Base-by-base conservation (phyloP, 2,888 invertebrate genomes). In the Eupithecia subfuscata region DNA sequence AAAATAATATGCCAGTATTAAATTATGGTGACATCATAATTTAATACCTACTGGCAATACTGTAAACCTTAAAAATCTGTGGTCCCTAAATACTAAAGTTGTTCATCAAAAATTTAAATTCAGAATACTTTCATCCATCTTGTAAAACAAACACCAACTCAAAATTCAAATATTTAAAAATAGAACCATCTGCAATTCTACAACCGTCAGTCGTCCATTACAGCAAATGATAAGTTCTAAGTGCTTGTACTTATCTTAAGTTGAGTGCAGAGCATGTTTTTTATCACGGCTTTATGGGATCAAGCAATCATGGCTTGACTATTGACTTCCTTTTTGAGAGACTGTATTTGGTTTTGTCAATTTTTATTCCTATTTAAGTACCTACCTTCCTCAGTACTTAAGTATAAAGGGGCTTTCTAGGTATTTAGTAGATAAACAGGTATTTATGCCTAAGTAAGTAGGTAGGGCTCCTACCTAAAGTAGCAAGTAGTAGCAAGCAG, bases 201-300 rank as follows among this genome's bases (percentile, higher is more conserved):
- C 73, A 43, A 71, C 73, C 64, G 56, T 70, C 63, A n/a, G 37
- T 18, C 68, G 18, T 22, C 71, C 76, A 76, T 76, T 76, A 74
- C 71, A 1, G 64, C 14, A 60, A 68, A 70, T 68, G 75, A 76
- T 76, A 73, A 70, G 48, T 75, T 40, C 12, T 74, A 65, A 76
- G 74, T 76, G 76, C 64, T 48, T 22, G 68, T 67, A 73, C 71
- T 56, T 60, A 60, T 60, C 60, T 60, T 0, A 60, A 60, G 60
- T 71, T 71, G 69, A 76, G 76, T 76, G 75, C 52, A 7, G 69
- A 40, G 74, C 71, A 74, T 78, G 75, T 52, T 72, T 76, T 75
- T 79, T 76, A 79, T 79, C 77, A 76, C 69, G 48, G 45, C 71
- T 65, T 71, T 76, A 68, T 71, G 75, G 67, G 73, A 71, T 76